phyloP scores from a whole-genome alignment of 2,113 vertebrate genomes.

The Notothenia coriiceps region DNA sequence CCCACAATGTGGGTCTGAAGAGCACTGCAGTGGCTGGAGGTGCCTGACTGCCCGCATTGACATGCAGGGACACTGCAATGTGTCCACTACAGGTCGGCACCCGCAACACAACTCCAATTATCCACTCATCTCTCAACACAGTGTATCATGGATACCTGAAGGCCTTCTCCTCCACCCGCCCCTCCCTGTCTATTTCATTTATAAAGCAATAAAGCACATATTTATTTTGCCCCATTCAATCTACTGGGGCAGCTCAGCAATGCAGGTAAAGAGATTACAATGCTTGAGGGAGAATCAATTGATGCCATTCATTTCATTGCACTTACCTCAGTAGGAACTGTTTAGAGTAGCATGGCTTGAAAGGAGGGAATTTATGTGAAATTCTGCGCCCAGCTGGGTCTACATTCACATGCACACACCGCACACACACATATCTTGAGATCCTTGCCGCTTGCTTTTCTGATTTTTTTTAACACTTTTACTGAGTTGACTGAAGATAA shows the following conservation, averaged over 20 bases:
- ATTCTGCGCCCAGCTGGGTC: slow-evolving; percentile 58
- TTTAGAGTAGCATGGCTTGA: slow-evolving; percentile 60
- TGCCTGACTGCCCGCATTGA: slow-evolving; percentile 42
- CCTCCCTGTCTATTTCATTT: slow-evolving; percentile 56
- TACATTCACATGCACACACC: slow-evolving; percentile 1
- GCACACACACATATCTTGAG: not conserved
- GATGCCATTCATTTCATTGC: slow-evolving; percentile 71
- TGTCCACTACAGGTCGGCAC: slow-evolving; percentile 35
- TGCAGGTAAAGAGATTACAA: slow-evolving; percentile 80
- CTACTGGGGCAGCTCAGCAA: slow-evolving; percentile 62
- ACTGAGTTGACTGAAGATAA: slow-evolving; percentile 21
- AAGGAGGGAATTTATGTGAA: slow-evolving; percentile 45
- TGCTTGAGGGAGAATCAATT: slow-evolving; percentile 80
- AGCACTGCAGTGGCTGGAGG: slow-evolving; percentile 23
- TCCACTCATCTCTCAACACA: slow-evolving; percentile 67
- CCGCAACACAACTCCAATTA: slow-evolving; percentile 70
- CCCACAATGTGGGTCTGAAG: not conserved
- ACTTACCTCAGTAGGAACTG: slow-evolving; percentile 42
- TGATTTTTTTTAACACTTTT: slow-evolving; percentile 26
- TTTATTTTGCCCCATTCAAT: slow-evolving; percentile 79
- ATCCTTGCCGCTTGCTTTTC: slow-evolving; percentile 17
- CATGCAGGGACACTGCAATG: slow-evolving; percentile 51
- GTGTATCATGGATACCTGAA: slow-evolving; percentile 65
- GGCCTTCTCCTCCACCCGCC: slow-evolving; percentile 25
- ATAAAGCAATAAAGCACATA: slow-evolving; percentile 74